These are phyloP conservation scores for Nettapus auritus DNA, from an alignment of 2,113 vertebrate genomes.

Conservation along the genomic window DNA sequence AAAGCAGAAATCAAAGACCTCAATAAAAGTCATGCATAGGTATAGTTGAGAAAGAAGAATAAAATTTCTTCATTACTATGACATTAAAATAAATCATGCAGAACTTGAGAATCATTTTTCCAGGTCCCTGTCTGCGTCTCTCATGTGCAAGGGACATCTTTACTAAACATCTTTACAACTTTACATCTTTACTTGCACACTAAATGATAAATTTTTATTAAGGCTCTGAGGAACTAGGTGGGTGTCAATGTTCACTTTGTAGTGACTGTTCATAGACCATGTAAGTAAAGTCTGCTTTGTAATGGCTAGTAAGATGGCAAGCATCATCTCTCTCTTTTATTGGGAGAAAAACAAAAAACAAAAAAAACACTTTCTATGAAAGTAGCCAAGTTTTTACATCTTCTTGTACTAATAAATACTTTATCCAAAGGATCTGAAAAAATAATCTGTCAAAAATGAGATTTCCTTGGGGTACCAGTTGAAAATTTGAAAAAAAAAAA, in stretches of 20 bases:
- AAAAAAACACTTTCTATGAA: neutral
- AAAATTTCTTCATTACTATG: neutral
- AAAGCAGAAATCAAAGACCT: neutral
- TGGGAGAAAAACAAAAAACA: neutral
- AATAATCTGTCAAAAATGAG: neutral
- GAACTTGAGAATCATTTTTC: neutral
- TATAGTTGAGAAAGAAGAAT: neutral
- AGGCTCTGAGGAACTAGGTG: neutral
- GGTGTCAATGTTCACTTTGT: neutral
- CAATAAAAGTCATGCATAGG: neutral
- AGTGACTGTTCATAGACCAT: neutral
- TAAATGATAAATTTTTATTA: neutral
- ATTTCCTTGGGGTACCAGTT: neutral
- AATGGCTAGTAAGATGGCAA: neutral
- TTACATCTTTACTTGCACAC: too few relatives aligned
- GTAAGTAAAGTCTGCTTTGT: neutral
- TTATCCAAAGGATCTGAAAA: neutral
- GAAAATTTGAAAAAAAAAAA: neutral
- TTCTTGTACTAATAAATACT: neutral
- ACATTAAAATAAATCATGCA: neutral
- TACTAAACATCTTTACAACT: too few relatives aligned
- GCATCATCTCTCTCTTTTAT: neutral
- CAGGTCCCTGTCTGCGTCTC: neutral
- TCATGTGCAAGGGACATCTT: neutral
- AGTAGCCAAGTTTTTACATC: neutral